Evolutionary conservation across 1,140 invertebrate genomes (phyloP), one percentile per base, ranked within the genome.

Genomic region (Cheumatopsyche charites): DNA sequence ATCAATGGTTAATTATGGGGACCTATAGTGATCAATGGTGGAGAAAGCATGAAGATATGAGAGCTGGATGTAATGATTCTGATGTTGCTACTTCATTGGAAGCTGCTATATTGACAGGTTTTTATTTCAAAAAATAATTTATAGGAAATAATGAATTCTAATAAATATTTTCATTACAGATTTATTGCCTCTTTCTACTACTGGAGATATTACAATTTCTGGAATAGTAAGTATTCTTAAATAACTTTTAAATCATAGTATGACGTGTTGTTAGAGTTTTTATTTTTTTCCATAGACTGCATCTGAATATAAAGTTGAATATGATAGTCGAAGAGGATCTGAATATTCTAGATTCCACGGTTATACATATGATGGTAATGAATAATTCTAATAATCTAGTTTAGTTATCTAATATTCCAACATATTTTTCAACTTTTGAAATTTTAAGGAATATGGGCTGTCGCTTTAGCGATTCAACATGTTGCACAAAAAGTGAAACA

Each of bases 1-100:
- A 98, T 84, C 95, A 98, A 78, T 99, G 98, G 98, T 89, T 99
- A 0, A 92, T 99, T 7, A 92, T 96, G 82, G 96, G 95, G 0
- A 95, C 92, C 29, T 95, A 93, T 79, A 89, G 87, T 69, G 86
- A 88, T 26, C 86, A 91, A 23, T 91, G 92, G 87, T 98, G 95
- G 96, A 84, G 85, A 66, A 79, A 85, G 0, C 87, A 86, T 15
- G 72, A 78, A 62, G 81, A 82, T 25, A 73, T 73, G 75, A 78
- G 79, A 5, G 82, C 82, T 5, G 86, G 86, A 6, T 99, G 97
- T 80, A 89, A 90, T 0, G 83, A 88, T 1, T 84, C 89, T 2
- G 90, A 98, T 78, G 83, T 99, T 0, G 84, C 90, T 49, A 84
- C 89, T 0, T 94, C 96, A 0, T 83, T 99, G 3, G 91, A 98